Evolutionary conservation across 2,113 vertebrate species (phyloP), one percentile per base, ranked within the genome.

Genomic region (Furnarius figulus): DNA sequence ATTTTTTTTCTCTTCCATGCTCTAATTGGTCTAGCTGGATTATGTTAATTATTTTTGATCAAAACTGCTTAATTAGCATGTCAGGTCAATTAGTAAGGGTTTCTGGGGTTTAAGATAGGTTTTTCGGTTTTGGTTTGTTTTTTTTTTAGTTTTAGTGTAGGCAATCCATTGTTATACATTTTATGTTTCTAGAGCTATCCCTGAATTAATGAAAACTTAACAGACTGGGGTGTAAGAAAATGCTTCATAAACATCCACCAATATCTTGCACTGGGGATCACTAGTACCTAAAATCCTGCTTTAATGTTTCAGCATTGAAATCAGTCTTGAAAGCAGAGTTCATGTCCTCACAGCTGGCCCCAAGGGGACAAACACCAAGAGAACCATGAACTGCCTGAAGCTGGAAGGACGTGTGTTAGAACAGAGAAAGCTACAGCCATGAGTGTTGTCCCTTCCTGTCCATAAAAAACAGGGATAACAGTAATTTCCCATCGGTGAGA

Each of bases 11-110:
- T 72, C 65, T 56, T 37, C 75, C 61, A 22, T 78, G 19, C 37
- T 82, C 1, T 93, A 92, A 94, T 89, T 93, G 88, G 90, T 82
- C 86, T 95, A 68, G 70, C 65, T 93, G 90, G 83, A 84, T 96
- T 94, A 89, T 95, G 93, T 79, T 90, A 87, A 94, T 92, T 90
- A 89, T 89, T 92, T 92, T 70, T 78, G 65, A 94, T 87, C 92
- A 90, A 91, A 95, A 96, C 35, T 92, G 93, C 88, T 89, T 85
- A 86, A 95, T 96, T 95, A 96, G 87, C 87, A 92, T 68, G 75
- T 80, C 87, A 93, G 90, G 85, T 96, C 85, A 92, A 95, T 96
- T 93, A 96, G 59, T 27, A 49, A 81, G 28, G 67, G 35, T 59
- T 71, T 90, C 84, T 84, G 77, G 79, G 89, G 76, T 53, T 95